Evolutionary conservation across 2,797 vertebrate genomes (phyloP).

Genomic region (Chelidonichthys spinosus): DNA sequence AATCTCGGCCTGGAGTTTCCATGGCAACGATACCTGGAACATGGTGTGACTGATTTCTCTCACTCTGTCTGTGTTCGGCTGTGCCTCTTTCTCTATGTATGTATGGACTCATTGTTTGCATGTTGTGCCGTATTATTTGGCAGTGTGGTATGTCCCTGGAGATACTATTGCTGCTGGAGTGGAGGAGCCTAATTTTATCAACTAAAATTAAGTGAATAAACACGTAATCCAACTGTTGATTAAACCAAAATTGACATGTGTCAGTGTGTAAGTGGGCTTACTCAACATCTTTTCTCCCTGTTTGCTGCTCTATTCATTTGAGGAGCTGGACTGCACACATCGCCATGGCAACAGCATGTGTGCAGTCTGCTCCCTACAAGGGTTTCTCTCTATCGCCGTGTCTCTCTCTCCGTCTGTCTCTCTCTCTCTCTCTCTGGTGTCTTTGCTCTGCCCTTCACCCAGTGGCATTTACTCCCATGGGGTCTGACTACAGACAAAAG

Average conservation of each 20-base stretch:
- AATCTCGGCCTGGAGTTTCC: constrained; percentile 68
- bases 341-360: constrained; percentile 74
- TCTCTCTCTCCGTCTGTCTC: not conserved
- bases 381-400: not conserved
- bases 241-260: constrained; percentile 15
- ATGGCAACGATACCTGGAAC: constrained; percentile 69
- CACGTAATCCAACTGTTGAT: constrained; percentile 38
- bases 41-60: constrained; percentile 35
- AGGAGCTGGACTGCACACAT: constrained; percentile 55
- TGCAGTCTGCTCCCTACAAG: constrained; percentile 34
- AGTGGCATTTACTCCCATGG: constrained; percentile 57
- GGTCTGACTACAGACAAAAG: constrained; percentile 68
- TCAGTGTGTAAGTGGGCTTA: constrained; percentile 2
- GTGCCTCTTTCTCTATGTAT: not conserved
- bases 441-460: constrained; percentile 65
- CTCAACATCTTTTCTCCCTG: not conserved
- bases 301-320: constrained; percentile 43
- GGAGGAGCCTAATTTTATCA: constrained; percentile 15
- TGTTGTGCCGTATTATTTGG: constrained; percentile 31
- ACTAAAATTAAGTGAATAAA: not conserved
- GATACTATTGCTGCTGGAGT: not conserved
- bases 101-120: constrained; percentile 3
- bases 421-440: constrained; percentile 9
- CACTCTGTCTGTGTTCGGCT: constrained; percentile 7
- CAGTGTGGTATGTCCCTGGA: not conserved